These are phyloP conservation scores for Lithobates pipiens DNA, from an alignment of 2,797 vertebrate genomes.

Conservation along the genomic window DNA sequence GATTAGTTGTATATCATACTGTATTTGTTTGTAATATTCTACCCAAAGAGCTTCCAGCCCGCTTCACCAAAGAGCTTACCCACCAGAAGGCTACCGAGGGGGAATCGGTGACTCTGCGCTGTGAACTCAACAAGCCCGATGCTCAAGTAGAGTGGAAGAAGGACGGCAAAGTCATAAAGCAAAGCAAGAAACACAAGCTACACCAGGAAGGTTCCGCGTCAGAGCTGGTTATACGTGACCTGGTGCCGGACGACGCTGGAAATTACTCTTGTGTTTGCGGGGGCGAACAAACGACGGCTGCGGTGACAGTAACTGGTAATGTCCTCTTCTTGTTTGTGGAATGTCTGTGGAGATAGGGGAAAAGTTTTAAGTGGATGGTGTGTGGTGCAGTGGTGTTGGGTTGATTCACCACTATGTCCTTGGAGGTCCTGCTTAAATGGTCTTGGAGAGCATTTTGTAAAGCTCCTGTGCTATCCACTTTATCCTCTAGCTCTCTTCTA, in stretches of 20 bases:
- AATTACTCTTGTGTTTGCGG: slow-evolving; percentile 82
- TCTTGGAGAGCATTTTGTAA: neutral
- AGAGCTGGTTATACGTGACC: slow-evolving; percentile 68
- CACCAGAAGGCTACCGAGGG: slow-evolving; percentile 67
- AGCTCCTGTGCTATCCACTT: neutral
- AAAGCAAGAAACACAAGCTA: slow-evolving; percentile 71
- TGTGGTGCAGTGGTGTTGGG: no score
- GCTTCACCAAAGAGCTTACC: slow-evolving; percentile 73
- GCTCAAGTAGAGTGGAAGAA: slow-evolving; percentile 75
- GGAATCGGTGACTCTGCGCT: slow-evolving; percentile 59
- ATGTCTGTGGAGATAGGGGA: neutral
- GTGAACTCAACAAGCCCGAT: slow-evolving; percentile 68
- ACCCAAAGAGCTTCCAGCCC: slow-evolving; percentile 77
- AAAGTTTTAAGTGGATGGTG: neutral
- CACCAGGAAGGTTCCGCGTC: slow-evolving; percentile 69
- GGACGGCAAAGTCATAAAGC: slow-evolving; percentile 67
- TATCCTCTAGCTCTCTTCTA: neutral
- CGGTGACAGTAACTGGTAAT: slow-evolving; percentile 53
- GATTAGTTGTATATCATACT: neutral
- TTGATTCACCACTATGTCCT: no score
- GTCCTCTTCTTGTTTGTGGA: neutral
- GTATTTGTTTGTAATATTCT: neutral
- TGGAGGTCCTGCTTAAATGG: no score
- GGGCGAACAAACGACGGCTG: slow-evolving; percentile 78
- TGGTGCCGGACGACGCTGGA: slow-evolving; percentile 79